A percentile compares a stretch with the other conserved stretches of the same genome.
Conservation (phyloP, 2,797 vertebrate species). For the Thaleichthys pacificus region DNA sequence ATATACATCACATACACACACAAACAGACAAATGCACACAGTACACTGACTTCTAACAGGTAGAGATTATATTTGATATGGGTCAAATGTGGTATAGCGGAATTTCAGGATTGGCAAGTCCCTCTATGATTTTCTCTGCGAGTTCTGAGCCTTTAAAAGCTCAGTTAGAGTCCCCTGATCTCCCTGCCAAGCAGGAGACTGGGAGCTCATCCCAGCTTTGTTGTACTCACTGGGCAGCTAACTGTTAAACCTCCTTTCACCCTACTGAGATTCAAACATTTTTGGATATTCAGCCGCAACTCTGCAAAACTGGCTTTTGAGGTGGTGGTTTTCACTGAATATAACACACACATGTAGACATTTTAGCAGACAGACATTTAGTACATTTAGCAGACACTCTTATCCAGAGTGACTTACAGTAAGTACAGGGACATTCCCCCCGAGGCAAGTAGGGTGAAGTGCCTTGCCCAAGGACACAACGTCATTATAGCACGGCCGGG, state of each 20-base stretch:
- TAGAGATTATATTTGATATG: not conserved
- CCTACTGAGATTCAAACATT: not conserved
- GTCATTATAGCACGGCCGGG: too few relatives aligned
- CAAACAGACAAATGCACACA: constrained; percentile 1
- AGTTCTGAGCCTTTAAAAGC: not conserved
- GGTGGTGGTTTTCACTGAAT: not conserved
- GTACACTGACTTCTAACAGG: not conserved
- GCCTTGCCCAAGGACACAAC: too few relatives aligned
- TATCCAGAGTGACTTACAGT: too few relatives aligned
- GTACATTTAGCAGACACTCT: too few relatives aligned
- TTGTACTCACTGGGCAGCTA: not conserved
- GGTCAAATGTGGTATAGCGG: not conserved
- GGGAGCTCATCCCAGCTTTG: not conserved
- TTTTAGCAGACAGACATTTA: too few relatives aligned
- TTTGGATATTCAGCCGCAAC: not conserved
- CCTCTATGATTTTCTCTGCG: not conserved
- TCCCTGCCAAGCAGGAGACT: constrained; percentile 4
- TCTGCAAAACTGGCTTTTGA: not conserved
- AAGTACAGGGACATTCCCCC: too few relatives aligned
- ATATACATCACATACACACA: constrained; percentile 15
- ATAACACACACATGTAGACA: not conserved
- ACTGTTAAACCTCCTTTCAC: not conserved
- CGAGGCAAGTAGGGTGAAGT: too few relatives aligned
- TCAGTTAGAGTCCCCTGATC: constrained; percentile 7
- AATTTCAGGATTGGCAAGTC: not conserved